These are phyloP conservation scores for Capreolus pygargus DNA, from an alignment of 2,113 vertebrate genomes.

Conservation along the genomic window DNA sequence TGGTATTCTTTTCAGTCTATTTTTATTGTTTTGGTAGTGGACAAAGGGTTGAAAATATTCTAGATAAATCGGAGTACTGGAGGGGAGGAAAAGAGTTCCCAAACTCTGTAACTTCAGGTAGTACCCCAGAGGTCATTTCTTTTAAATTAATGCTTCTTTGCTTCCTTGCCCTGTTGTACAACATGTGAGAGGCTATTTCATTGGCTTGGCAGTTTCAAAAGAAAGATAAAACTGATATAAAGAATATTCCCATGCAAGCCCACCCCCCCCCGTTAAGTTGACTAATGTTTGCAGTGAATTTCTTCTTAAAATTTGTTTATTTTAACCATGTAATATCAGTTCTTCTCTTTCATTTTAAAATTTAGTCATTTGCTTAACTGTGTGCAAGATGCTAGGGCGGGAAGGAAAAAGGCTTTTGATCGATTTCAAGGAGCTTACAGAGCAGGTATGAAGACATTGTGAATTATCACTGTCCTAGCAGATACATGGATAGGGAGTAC, in stretches of 20 bases:
- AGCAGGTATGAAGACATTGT: not conserved
- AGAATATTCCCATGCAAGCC: not conserved
- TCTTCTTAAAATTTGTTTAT: not conserved
- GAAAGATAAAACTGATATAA: not conserved
- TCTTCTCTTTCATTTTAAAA: not conserved
- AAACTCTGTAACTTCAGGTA: not conserved
- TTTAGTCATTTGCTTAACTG: not conserved
- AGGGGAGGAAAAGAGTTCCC: not conserved
- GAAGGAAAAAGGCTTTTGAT: not conserved
- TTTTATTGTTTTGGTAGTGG: not conserved
- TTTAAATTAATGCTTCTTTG: not conserved
- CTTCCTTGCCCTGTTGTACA: not conserved
- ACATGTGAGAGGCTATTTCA: not conserved
- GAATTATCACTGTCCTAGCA: not conserved
- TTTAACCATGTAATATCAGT: not conserved
- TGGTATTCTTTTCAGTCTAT: not conserved
- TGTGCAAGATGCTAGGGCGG: not conserved
- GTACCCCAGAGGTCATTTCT: not conserved
- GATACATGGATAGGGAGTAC: accelerated
- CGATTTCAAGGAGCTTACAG: not conserved
- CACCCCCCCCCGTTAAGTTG: not conserved
- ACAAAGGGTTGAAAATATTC: not conserved
- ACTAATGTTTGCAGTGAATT: not conserved
- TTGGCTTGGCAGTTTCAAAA: not conserved
- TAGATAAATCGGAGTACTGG: not conserved